phyloP scores from a whole-genome alignment of 2,797 vertebrate species.

The Discoglossus pictus region DNA sequence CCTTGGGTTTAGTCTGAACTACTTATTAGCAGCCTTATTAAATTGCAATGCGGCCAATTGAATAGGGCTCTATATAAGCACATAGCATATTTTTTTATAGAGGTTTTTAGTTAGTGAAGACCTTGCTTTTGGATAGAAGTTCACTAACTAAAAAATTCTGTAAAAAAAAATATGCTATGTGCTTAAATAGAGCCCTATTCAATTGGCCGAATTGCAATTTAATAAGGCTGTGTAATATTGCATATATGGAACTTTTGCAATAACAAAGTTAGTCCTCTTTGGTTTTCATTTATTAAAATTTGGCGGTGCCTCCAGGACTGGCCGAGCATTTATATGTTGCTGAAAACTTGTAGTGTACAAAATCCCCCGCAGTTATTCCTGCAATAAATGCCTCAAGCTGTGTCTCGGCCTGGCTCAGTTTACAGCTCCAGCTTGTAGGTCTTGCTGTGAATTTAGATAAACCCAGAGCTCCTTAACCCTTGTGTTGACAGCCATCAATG shows the following conservation, averaged over 20 bases:
- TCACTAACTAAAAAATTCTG: no score
- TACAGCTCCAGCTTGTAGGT: constrained; percentile 21
- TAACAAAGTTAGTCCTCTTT: constrained; percentile 4
- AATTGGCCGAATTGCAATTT: no score
- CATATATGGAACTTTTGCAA: constrained; percentile 23
- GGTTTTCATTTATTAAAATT: constrained; percentile 18
- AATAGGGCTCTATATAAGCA: no score
- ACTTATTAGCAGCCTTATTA: no score
- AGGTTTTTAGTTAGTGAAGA: no score
- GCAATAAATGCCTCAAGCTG: constrained; percentile 34
- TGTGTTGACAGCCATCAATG: background rate
- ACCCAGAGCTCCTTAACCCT: constrained; percentile 14
- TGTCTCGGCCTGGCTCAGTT: constrained; percentile 30
- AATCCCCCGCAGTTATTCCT: constrained; percentile 31
- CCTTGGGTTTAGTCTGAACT: background rate
- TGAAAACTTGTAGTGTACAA: constrained; percentile 14
- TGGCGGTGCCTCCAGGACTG: constrained; percentile 20
- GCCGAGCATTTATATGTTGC: constrained; percentile 20
- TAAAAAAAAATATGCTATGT: no score
- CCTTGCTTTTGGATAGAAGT: no score
- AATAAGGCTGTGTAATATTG: constrained; percentile 23
- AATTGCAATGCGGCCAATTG: no score
- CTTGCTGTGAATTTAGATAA: constrained; percentile 30
- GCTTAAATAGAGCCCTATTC: no score
- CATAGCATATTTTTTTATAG: no score